Evolutionary conservation across 1,140 invertebrate genomes (phyloP).

Genomic region (Maniola jurtina): DNA sequence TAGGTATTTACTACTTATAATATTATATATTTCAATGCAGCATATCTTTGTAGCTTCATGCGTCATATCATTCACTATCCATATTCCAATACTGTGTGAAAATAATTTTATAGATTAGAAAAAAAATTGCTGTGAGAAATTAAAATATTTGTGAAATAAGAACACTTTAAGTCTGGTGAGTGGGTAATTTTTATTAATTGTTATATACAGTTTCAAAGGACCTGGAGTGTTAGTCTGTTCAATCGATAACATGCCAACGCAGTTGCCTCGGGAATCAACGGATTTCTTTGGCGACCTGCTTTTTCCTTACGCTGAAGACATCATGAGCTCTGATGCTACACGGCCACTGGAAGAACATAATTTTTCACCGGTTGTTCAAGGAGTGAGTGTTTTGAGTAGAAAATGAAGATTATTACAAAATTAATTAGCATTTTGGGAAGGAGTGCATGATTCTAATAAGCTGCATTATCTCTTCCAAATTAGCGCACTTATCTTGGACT

Average conservation of each 20-base stretch:
- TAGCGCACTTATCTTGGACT: too few species aligned
- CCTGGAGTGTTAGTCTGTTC: constrained; percentile 98
- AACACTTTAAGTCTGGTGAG: background rate
- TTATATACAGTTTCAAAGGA: constrained; percentile 89
- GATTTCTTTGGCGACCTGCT: constrained; percentile 98
- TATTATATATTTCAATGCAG: too few species aligned
- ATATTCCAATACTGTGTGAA: too few species aligned
- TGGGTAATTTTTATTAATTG: background rate
- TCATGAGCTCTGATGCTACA: constrained; percentile 94
- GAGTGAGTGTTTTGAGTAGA: constrained; percentile 80
- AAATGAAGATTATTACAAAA: too few species aligned
- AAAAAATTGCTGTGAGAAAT: too few species aligned
- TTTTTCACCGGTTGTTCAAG: constrained; percentile 88
- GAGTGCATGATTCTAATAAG: background rate
- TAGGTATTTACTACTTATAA: background rate
- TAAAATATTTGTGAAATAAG: too few species aligned
- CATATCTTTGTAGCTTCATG: too few species aligned
- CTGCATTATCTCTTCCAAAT: background rate
- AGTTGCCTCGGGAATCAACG: constrained; percentile 97
- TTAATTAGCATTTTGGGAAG: too few species aligned
- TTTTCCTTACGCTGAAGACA: constrained; percentile 92
- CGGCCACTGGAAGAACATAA: constrained; percentile 89
- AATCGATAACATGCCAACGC: constrained; percentile 99
- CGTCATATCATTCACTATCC: too few species aligned
- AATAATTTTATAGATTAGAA: too few species aligned